Evolutionary conservation across 2,888 invertebrate species (phyloP).

Genomic region (Timema podura): DNA sequence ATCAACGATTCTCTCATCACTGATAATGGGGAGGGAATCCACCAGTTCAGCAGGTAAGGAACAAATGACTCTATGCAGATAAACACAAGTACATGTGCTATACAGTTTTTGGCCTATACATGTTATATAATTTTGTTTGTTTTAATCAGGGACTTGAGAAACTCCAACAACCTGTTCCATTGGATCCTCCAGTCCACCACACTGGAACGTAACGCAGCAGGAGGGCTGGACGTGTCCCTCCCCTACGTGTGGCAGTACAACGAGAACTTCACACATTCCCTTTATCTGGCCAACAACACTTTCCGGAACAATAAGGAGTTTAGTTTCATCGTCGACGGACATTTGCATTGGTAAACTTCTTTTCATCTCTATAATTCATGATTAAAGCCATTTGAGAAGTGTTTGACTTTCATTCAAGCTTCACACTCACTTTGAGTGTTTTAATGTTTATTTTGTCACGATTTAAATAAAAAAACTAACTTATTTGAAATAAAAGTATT

Average conservation of each 20-base stretch:
- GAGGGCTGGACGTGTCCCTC: constrained; percentile 82
- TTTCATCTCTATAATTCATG: too few relatives aligned
- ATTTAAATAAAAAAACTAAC: too few relatives aligned
- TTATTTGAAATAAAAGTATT: too few relatives aligned
- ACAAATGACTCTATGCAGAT: not conserved
- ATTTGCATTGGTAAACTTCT: constrained; percentile 61
- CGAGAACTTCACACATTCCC: constrained; percentile 89
- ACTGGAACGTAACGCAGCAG: constrained; percentile 77
- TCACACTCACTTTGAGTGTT: too few relatives aligned
- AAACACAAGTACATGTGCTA: too few relatives aligned
- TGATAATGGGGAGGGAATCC: constrained; percentile 83
- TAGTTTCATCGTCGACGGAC: constrained; percentile 81
- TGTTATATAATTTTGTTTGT: not conserved
- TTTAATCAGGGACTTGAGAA: constrained; percentile 72
- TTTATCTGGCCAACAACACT: constrained; percentile 81
- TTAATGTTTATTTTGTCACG: too few relatives aligned
- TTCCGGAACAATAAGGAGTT: constrained; percentile 85
- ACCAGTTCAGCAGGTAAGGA: constrained; percentile 67
- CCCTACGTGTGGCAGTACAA: constrained; percentile 96
- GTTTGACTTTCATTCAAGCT: too few relatives aligned
- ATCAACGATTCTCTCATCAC: constrained; percentile 80
- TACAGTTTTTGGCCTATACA: too few relatives aligned
- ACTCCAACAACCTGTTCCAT: constrained; percentile 96
- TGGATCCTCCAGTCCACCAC: constrained; percentile 85
- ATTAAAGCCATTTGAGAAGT: too few relatives aligned